A percentile compares a stretch with the other conserved stretches of the same genome.
Conservation (phyloP, 2,113 vertebrate genomes). For the Nesogale talazaci region DNA sequence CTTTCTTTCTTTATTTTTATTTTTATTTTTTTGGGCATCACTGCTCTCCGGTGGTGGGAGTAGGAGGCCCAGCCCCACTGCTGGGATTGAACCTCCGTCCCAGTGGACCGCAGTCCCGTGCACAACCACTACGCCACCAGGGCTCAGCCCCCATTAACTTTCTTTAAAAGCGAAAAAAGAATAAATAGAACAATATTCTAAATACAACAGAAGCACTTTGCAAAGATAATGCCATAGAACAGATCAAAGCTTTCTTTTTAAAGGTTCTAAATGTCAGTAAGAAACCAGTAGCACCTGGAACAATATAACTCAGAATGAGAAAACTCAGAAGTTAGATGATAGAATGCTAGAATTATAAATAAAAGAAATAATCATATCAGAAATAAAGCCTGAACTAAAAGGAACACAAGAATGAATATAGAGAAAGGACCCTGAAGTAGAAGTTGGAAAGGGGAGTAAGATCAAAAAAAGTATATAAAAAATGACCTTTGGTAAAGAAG, state of each 20-base stretch:
- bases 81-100: no score
- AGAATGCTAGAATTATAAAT: conserved; percentile 26
- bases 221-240: not conserved
- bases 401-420: not conserved
- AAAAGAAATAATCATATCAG: conserved; percentile 30
- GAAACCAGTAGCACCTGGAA: not conserved
- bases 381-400: not conserved
- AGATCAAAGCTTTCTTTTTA: not conserved
- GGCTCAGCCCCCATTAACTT: no score
- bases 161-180: not conserved
- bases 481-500: not conserved
- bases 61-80: no score
- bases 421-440: not conserved
- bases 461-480: not conserved
- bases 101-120: no score
- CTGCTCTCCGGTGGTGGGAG: no score
- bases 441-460: not conserved
- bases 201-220: not conserved
- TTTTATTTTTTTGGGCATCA: no score
- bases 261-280: not conserved
- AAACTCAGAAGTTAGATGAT: conserved; percentile 28
- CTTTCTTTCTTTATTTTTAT: no score
- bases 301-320: not conserved
- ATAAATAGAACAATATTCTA: not conserved
- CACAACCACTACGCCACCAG: no score